Evolutionary conservation across 2,113 vertebrate species (phyloP), one percentile per base, ranked within the genome.

Genomic region (Illadopsis cleaveri): DNA sequence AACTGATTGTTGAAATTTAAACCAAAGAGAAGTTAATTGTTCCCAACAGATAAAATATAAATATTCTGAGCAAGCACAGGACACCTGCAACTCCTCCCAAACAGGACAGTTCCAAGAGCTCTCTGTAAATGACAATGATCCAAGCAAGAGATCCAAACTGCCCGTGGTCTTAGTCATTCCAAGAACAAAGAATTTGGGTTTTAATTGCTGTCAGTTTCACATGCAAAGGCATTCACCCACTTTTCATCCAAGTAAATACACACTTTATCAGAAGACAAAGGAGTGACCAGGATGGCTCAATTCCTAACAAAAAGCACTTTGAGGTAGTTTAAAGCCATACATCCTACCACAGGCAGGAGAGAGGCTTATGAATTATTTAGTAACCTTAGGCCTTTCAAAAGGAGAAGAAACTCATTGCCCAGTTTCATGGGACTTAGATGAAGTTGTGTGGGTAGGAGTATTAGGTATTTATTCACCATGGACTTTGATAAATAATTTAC

Each of bases 401-500:
- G 83, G 92, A 98, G 95, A 97, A 96, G 87, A 97, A 98, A 97
- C 96, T 97, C 97, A 97, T 97, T 97, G 97, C 93, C 95, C 17
- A 2, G 70, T 96, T 98, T 97, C 97, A 61, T 77, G 94, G 96
- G 97, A 97, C 97, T 93, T 70, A 78, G 94, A 95, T 92, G 94
- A 97, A 97, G 96, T 97, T 94, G 94, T 97, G 96, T 92, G 96
- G 81, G 89, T 97, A 86, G 86, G 58, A 96, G 72, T 79, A 90
- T 90, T 89, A 96, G 95, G 91, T 97, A 97, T 95, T 98, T 97
- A 96, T 97, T 98, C 96, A 97, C 95, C 70, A 76, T 92, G 89
- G 96, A 97, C 97, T 98, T 98, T 97, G 98, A 98, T 98, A 97
- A 98, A 98, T 98, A 97, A 98, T 98, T 98, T 97, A 98, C 56